These are phyloP conservation scores for Caranx ignobilis DNA, from an alignment of 2,113 vertebrate species.

Conservation along the genomic window DNA sequence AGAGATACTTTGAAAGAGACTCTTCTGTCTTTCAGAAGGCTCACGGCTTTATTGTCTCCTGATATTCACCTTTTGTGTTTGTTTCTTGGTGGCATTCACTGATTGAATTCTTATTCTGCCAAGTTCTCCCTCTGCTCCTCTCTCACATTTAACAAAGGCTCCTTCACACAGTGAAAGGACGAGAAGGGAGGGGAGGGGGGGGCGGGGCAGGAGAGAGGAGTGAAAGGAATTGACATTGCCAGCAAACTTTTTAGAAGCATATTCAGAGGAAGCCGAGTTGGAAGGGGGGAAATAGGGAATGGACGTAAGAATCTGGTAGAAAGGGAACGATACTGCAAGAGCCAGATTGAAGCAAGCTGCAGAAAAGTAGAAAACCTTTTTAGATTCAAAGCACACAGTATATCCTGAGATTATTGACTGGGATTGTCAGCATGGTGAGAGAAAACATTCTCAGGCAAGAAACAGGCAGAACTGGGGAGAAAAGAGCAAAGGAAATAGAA, in stretches of 20 bases:
- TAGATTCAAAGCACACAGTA: slow-evolving; percentile 73
- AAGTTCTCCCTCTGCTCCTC: slow-evolving; percentile 59
- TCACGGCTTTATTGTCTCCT: slow-evolving; percentile 48
- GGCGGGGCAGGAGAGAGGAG: neutral
- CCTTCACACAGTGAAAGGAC: slow-evolving; percentile 29
- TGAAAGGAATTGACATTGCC: slow-evolving; percentile 40
- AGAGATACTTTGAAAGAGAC: slow-evolving; percentile 41
- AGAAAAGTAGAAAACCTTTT: slow-evolving; percentile 58
- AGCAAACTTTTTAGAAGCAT: slow-evolving; percentile 8
- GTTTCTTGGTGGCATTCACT: slow-evolving; percentile 54
- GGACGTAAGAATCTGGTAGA: slow-evolving; percentile 26
- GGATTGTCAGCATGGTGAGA: slow-evolving; percentile 73
- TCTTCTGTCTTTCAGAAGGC: slow-evolving; percentile 35
- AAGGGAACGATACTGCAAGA: slow-evolving; percentile 20
- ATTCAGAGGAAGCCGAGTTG: slow-evolving; percentile 31
- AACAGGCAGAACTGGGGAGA: neutral
- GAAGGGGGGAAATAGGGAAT: slow-evolving; percentile 1
- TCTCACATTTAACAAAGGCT: slow-evolving; percentile 71
- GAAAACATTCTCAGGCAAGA: slow-evolving; percentile 45
- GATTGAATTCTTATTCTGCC: slow-evolving; percentile 69
- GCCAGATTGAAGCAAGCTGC: slow-evolving; percentile 30
- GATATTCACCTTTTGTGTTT: slow-evolving; percentile 57
- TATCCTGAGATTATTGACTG: slow-evolving; percentile 77
- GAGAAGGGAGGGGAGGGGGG: neutral
- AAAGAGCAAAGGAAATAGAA: neutral